These are phyloP conservation scores for Hippocampus barbouri DNA, from an alignment of 2,113 vertebrate genomes.

Conservation along the genomic window DNA sequence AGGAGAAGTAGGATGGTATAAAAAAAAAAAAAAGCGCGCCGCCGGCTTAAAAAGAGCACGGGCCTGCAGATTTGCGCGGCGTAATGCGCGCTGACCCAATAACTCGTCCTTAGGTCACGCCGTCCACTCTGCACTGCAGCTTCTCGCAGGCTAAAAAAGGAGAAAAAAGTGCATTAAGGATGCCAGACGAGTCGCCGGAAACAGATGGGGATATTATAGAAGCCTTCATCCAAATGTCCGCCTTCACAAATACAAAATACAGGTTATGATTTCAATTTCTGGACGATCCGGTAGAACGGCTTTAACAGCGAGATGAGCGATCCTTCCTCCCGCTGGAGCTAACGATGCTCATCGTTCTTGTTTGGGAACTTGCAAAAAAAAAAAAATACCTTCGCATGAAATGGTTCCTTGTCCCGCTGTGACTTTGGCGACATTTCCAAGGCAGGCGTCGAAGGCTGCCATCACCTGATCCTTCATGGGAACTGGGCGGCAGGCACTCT, in stretches of 20 bases:
- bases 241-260: not conserved
- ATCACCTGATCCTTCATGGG: slow-evolving; percentile 2
- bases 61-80: slow-evolving; percentile 42
- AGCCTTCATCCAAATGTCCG: not conserved
- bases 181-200: slow-evolving; percentile 20
- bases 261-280: not conserved
- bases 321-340: not conserved
- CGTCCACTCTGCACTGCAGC: slow-evolving; percentile 14
- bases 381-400: not conserved
- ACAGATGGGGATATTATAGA: not conserved
- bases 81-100: slow-evolving; percentile 44
- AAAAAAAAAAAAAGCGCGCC: slow-evolving; percentile 13
- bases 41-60: slow-evolving; percentile 22
- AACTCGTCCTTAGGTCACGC: slow-evolving; percentile 21
- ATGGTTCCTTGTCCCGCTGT: not conserved
- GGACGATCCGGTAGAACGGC: not conserved
- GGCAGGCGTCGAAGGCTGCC: not conserved
- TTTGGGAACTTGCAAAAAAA: not conserved
- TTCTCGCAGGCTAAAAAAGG: slow-evolving; percentile 10
- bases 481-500: not conserved
- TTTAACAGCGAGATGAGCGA: not conserved
- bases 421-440: not conserved
- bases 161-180: slow-evolving; percentile 21
- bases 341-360: not conserved
- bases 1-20: slow-evolving; percentile 20